phyloP scores from a whole-genome alignment of 2,797 vertebrate species.

The Pangasius sanitwongsei region DNA sequence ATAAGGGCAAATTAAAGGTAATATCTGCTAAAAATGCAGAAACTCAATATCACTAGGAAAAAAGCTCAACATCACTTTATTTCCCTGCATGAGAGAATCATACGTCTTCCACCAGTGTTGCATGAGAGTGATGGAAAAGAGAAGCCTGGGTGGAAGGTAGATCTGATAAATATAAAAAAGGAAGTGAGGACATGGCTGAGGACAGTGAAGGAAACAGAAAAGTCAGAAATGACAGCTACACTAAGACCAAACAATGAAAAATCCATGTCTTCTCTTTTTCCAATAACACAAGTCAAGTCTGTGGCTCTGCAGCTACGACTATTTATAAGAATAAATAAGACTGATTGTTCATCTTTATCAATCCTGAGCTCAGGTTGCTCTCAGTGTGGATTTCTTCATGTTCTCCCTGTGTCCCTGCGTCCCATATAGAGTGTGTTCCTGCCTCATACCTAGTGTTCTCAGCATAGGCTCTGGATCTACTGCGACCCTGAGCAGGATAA shows the following conservation, averaged over 20 bases:
- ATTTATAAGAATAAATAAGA: background rate
- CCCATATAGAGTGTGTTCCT: background rate
- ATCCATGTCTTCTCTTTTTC: background rate
- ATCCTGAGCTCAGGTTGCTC: background rate
- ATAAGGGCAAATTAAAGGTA: too few relatives aligned
- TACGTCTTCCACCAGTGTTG: background rate
- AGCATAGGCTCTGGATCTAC: background rate
- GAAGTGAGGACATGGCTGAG: slow-evolving; percentile 19
- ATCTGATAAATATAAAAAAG: background rate
- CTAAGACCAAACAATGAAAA: background rate
- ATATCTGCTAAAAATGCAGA: slow-evolving; percentile 2
- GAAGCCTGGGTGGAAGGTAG: background rate
- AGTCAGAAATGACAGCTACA: background rate
- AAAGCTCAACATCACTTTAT: background rate
- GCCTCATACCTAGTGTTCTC: background rate
- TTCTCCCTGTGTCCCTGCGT: background rate
- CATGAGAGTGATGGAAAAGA: background rate
- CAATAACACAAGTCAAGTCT: background rate
- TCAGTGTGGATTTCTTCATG: background rate
- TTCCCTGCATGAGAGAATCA: background rate
- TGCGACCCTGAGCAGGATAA: background rate
- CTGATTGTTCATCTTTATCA: background rate
- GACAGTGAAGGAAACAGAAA: background rate
- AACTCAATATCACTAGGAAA: too few relatives aligned
- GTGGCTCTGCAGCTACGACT: background rate